Base-by-base conservation (phyloP, 2,797 vertebrate genomes). In the Dendrocincla tyrannina region DNA sequence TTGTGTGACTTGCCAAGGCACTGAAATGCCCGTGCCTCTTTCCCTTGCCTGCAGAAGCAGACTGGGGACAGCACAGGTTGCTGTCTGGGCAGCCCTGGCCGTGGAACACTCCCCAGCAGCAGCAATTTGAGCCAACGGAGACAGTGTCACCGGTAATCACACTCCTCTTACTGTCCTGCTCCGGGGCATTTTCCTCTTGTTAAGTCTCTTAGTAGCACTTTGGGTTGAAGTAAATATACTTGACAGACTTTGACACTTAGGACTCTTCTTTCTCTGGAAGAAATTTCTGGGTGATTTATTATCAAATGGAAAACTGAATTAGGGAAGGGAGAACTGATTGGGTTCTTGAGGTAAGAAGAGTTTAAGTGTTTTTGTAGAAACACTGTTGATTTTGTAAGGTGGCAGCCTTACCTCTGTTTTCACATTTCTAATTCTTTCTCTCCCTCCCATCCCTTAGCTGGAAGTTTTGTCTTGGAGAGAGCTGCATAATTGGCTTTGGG, bases 41-140 rank as follows among this genome's bases (percentile, higher is more conserved):
- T 74, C 63, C 55, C 64, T 87, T 87, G 32, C 20, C 35, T 60
- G 56, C 66, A 96, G 95, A 66, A 56, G 95, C 92, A 91, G 93
- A 33, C 32, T 32, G 86, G 89, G 85, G 85, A 28, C 78, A 82
- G 59, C 47, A 53, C n/a, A 0, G 11, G 0, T 59, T 79, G 46
- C 32, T 85, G 32, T 4, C 20, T 8, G 20, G 39, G 4, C 74
- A 89, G 89, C 69, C 11, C 64, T 52, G 83, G 23, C 39, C 0
- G 16, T 22, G 39, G 50, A 52, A 49, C 86, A 2, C 12, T 68
- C 44, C 11, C 41, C 92, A 66, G 4, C 56, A 56, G 87, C 41
- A 91, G 73, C 58, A 50, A 74, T 35, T 35, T 35, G 35, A 35
- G 35, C 35, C 89, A 75, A 20, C 44, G 19, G 44, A 62, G 56